These are phyloP conservation scores for Mus musculus DNA, from an alignment of 2,113 vertebrate species.

Conservation along the genomic window GRCm39 chr2:166839001-166839500, in stretches of 20 bases:
- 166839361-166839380: neutral
- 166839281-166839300: neutral
- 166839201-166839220: neutral
- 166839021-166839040: too few relatives aligned
- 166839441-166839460: neutral
- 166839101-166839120: too few relatives aligned
- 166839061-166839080: too few relatives aligned
- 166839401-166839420: neutral
- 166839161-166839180: too few relatives aligned
- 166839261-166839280: neutral
- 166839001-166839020: neutral
- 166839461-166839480: neutral
- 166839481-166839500: neutral
- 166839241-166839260: neutral
- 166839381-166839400: neutral
- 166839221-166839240: neutral
- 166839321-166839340: too few relatives aligned
- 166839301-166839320: neutral
- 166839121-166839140: too few relatives aligned
- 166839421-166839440: neutral
- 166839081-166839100: too few relatives aligned
- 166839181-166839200: neutral
- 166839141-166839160: too few relatives aligned
- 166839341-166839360: too few relatives aligned
- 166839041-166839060: too few relatives aligned